Percentiles rank a stretch among this genome's conserved stretches.
phyloP scores from a whole-genome alignment of 2,888 invertebrate genomes.

The Sinelater perroti region DNA sequence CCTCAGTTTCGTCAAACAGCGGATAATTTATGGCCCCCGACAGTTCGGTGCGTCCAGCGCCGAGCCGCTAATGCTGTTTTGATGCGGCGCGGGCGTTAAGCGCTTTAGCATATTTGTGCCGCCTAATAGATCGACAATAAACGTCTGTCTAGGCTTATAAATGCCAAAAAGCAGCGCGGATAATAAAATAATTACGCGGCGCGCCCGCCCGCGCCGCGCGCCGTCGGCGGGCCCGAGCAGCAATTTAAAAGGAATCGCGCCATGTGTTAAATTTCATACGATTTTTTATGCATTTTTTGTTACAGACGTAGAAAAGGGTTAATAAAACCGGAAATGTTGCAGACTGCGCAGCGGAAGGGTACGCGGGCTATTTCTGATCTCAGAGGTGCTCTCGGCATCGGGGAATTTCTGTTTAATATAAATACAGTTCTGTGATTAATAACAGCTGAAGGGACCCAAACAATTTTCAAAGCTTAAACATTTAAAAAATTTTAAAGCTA shows the following conservation, averaged over 20 bases:
- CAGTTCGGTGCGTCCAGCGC: constrained; percentile 3
- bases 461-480: no score
- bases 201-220: no score
- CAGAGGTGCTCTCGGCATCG: no score
- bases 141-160: constrained; percentile 5
- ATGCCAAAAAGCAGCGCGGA: no score
- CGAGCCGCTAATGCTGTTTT: neutral
- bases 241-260: constrained; percentile 30
- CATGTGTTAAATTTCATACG: constrained; percentile 41
- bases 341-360: constrained; percentile 41
- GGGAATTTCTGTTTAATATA: no score
- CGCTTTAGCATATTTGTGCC: neutral
- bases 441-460: no score
- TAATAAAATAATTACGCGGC: constrained; percentile 16
- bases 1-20: constrained; percentile 1
- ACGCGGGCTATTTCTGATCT: constrained; percentile 37
- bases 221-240: no score
- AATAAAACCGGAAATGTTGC: constrained; percentile 46
- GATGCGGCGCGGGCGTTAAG: neutral
- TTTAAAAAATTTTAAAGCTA: no score
- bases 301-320: constrained; percentile 47
- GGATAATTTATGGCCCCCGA: constrained; percentile 1
- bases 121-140: neutral
- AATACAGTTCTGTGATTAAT: no score
- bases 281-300: constrained; percentile 38